Evolutionary conservation across 2,888 invertebrate genomes (phyloP).

Genomic region (Euspilapteryx auroguttella): DNA sequence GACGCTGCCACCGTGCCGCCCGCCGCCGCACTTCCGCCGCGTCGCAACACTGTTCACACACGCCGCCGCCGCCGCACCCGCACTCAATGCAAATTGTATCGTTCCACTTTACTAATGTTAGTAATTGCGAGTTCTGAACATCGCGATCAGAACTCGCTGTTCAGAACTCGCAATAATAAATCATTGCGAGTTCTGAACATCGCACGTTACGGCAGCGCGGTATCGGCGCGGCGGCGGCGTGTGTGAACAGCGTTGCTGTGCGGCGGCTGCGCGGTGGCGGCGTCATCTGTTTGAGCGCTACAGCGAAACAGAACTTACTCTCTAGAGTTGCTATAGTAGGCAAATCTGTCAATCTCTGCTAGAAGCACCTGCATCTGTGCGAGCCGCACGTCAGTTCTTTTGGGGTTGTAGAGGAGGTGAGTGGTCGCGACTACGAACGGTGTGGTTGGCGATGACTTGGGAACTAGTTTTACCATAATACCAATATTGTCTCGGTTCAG

Average conservation of each 20-base stretch:
- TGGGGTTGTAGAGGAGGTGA: slow-evolving; percentile 92
- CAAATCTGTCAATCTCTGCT: slow-evolving; percentile 80
- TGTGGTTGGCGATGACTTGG: slow-evolving; percentile 41
- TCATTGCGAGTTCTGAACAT: no score
- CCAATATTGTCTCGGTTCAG: slow-evolving; percentile 89
- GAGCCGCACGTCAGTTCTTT: slow-evolving; percentile 83
- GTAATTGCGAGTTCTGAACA: no score
- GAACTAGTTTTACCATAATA: slow-evolving; percentile 72
- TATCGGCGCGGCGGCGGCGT: no score
- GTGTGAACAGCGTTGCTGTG: slow-evolving; percentile 2
- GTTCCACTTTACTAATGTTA: no score
- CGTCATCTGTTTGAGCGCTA: not conserved
- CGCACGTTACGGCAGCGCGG: no score
- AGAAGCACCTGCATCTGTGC: slow-evolving; percentile 85
- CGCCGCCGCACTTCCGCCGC: no score
- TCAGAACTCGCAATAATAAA: no score
- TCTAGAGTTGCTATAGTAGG: slow-evolving; percentile 41
- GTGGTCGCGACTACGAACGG: slow-evolving; percentile 86
- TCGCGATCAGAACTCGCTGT: no score
- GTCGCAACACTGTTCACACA: no score
- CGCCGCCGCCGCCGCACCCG: no score
- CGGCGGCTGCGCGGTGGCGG: not conserved
- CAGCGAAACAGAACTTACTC: slow-evolving; percentile 16
- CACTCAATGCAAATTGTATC: no score
- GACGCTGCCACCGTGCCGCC: no score